Conservation (phyloP, 2,888 invertebrate species). For the Matsumyia berberina region DNA sequence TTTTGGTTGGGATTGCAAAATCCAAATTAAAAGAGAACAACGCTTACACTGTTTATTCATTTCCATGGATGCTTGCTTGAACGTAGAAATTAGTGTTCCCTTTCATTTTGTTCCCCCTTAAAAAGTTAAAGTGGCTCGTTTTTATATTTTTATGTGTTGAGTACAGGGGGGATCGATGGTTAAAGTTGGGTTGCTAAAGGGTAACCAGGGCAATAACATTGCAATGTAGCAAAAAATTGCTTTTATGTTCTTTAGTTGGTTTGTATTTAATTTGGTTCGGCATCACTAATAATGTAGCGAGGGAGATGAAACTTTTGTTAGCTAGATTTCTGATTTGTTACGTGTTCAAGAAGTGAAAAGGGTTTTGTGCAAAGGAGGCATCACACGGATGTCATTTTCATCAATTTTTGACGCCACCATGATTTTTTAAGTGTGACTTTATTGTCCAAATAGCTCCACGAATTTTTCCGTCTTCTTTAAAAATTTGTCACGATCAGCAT, state of each 20-base stretch:
- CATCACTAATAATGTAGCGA: neutral
- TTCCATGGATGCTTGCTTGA: conserved; percentile 50
- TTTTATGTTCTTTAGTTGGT: neutral
- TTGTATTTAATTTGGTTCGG: neutral
- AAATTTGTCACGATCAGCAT: no score
- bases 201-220: conserved; percentile 8
- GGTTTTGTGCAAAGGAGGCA: no score
- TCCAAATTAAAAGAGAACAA: conserved; percentile 11
- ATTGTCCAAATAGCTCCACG: no score
- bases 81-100: conserved; percentile 38
- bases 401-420: no score
- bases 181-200: conserved; percentile 1
- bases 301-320: neutral
- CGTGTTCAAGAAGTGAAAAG: no score
- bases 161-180: conserved; percentile 9
- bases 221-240: neutral
- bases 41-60: conserved; percentile 46
- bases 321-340: no score
- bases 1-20: conserved; percentile 50
- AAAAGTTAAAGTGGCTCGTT: conserved; percentile 12
- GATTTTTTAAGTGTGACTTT: no score
- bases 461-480: no score
- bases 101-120: neutral
- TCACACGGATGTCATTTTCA: no score
- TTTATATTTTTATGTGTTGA: neutral